Evolutionary conservation across 2,888 invertebrate genomes (phyloP), one percentile per base, ranked within the genome.

Genomic region (Cephus nigrinus): DNA sequence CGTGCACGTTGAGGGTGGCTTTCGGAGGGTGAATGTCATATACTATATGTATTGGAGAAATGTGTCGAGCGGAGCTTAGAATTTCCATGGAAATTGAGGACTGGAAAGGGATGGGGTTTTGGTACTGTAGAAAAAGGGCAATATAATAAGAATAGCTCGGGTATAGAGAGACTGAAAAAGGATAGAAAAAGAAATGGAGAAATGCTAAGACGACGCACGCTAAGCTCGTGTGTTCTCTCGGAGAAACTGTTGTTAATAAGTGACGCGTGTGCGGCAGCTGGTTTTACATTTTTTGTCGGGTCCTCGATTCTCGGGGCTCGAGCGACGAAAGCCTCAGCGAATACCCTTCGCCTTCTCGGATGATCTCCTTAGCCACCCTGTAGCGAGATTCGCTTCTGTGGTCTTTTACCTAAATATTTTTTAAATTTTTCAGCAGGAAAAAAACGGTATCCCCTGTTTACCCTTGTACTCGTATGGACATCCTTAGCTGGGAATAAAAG

Each of bases 231-330:
- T 81, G 83, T 81, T 82, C 55, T 23, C 55, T 55, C 82, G 83
- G 86, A 87, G 86, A 87, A 86, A 86, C 87, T 85, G 87, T 87
- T 86, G 88, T 88, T 88, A 88, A 86, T 86, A 87, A 86, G 85
- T 88, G 89, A 90, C 90, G 90, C 90, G 90, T 90, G 90, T 90
- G 88, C 86, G 87, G 87, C 90, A 90, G 89, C 90, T 90, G 90
- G 87, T 88, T 86, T 85, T 81, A 88, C 84, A 84, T 87, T 87
- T 89, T 89, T 88, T 82, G 73, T 77, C 72, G 69, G 80, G 74
- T 80, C 76, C 82, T 75, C 77, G 78, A 79, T 79, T 78, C 78
- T 78, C 80, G 75, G 68, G 74, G 68, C 80, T 79, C 77, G 72
- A 75, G 72, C 75, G 55, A 11, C 72, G 30, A 30, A 55, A 34